Percentiles rank a stretch among this genome's conserved stretches.
These are phyloP conservation scores for Corapipo altera DNA, from an alignment of 2,113 vertebrate species.

Conservation along the genomic window DNA sequence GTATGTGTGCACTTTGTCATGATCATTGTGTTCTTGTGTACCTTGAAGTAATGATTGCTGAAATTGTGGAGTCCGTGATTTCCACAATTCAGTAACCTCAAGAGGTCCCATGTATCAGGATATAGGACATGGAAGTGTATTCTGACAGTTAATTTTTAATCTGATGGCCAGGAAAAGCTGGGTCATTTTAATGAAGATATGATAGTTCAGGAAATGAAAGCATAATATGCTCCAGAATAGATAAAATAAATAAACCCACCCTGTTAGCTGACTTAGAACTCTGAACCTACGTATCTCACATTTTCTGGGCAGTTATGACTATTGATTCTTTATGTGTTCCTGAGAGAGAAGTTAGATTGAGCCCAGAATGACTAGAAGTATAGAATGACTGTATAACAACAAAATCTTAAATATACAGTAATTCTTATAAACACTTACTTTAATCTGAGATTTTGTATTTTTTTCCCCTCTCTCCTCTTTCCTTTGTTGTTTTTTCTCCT, in stretches of 20 bases:
- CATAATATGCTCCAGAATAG: background rate
- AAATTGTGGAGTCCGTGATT: background rate
- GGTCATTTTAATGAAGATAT: background rate
- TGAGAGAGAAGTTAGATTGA: background rate
- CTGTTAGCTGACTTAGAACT: background rate
- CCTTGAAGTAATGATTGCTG: background rate
- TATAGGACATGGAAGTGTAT: background rate
- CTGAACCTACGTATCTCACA: background rate
- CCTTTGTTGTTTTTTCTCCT: too few species aligned
- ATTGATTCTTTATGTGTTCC: background rate
- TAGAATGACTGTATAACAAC: background rate
- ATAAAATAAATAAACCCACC: background rate
- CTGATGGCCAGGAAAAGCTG: background rate
- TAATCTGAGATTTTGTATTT: background rate
- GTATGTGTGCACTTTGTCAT: background rate
- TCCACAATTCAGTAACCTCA: background rate
- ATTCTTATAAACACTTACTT: background rate
- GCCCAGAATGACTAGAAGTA: background rate
- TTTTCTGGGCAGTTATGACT: background rate
- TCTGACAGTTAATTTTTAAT: background rate
- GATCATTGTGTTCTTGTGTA: background rate
- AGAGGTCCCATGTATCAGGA: background rate
- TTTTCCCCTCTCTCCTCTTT: fast-evolving
- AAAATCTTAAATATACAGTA: background rate
- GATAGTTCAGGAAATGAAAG: background rate